A percentile compares a stretch with the other conserved stretches of the same genome.
These are phyloP conservation scores for Thysanoteuthis rhombus DNA, from an alignment of 2,888 invertebrate genomes.

Conservation along the genomic window DNA sequence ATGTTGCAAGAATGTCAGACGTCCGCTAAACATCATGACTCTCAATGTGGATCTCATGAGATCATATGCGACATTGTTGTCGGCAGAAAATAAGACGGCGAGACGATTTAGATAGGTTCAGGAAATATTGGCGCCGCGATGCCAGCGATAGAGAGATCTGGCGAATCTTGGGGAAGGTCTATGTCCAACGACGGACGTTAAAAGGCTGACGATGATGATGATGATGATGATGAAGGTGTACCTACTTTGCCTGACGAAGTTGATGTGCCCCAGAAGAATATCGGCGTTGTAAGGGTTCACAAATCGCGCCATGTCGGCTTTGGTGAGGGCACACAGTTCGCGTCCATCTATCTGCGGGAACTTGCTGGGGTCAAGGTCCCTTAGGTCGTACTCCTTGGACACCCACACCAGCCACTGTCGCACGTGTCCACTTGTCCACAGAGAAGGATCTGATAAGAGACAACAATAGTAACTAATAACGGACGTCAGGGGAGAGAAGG, in stretches of 20 bases:
- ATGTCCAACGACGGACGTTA: too few species aligned
- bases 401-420: constrained; percentile 65
- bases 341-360: constrained; percentile 58
- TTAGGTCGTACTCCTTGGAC: constrained; percentile 55
- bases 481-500: background rate
- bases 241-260: constrained; percentile 55
- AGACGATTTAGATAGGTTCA: too few species aligned
- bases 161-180: too few species aligned
- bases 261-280: constrained; percentile 57
- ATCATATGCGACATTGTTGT: too few species aligned
- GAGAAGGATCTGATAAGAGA: constrained; percentile 53
- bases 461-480: background rate
- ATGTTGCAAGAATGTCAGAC: too few species aligned
- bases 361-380: constrained; percentile 56
- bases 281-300: constrained; percentile 59
- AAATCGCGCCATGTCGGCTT: constrained; percentile 58
- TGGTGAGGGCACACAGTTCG: constrained; percentile 59
- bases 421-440: constrained; percentile 61
- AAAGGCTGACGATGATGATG: too few species aligned
- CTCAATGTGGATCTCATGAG: too few species aligned
- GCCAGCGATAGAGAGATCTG: too few species aligned
- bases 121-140: too few species aligned
- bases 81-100: too few species aligned
- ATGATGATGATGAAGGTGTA: too few species aligned
- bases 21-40: too few species aligned